phyloP scores from a whole-genome alignment of 2,113 vertebrate species.

The Ictalurus punctatus region DNA sequence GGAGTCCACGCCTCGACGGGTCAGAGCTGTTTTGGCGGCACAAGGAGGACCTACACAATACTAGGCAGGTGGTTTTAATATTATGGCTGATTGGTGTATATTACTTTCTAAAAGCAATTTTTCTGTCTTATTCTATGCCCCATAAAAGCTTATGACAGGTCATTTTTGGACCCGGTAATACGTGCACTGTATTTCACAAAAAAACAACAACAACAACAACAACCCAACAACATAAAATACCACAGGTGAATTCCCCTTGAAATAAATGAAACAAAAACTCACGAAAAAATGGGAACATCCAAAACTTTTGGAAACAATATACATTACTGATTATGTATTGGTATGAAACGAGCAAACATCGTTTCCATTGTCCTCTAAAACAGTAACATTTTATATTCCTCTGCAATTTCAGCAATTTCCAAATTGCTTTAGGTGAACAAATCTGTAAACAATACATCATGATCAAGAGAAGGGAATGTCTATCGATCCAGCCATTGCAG shows the following conservation, averaged over 20 bases:
- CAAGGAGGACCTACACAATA: no score
- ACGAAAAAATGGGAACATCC: not conserved
- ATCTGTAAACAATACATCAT: slow-evolving; percentile 62
- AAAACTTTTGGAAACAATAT: not conserved
- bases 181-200: no score
- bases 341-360: slow-evolving; percentile 44
- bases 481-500: slow-evolving; percentile 58
- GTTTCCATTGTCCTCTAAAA: slow-evolving; percentile 44
- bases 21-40: no score
- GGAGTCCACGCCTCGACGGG: no score
- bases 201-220: not conserved
- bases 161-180: not conserved
- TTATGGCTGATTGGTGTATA: not conserved
- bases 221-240: not conserved
- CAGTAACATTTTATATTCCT: slow-evolving; percentile 51
- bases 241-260: not conserved
- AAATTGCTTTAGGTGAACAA: slow-evolving; percentile 63
- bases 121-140: not conserved
- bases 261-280: not conserved
- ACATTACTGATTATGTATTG: slow-evolving; percentile 38
- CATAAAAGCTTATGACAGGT: not conserved
- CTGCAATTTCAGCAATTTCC: slow-evolving; percentile 54
- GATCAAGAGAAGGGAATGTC: slow-evolving; percentile 56
- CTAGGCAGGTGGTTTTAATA: no score
- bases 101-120: not conserved